Conservation (phyloP, 2,113 vertebrate genomes). For the Cinclus mexicanus region DNA sequence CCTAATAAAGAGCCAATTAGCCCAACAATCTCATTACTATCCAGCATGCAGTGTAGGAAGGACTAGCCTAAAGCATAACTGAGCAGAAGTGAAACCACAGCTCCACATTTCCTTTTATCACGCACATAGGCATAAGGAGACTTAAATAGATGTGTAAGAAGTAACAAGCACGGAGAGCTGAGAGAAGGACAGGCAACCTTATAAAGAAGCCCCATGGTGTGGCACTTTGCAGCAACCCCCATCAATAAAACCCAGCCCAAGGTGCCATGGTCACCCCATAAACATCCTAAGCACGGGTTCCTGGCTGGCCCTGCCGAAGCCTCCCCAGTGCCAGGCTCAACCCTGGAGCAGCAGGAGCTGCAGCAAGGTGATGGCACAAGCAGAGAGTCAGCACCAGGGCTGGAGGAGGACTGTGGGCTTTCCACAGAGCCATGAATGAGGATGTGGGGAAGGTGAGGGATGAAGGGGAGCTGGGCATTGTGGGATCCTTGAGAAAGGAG, state of each 20-base stretch:
- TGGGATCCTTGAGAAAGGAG: background rate
- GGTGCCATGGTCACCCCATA: fast-evolving
- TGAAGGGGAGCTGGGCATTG: background rate
- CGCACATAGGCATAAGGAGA: background rate
- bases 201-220: background rate
- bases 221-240: background rate
- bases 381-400: background rate
- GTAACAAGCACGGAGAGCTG: background rate
- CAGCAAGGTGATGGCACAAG: background rate
- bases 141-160: background rate
- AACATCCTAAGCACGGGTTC: fast-evolving
- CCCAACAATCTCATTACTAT: conserved; percentile 21
- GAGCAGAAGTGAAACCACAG: background rate
- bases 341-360: background rate
- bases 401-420: background rate
- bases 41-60: background rate
- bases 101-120: background rate
- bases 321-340: background rate
- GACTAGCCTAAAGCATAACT: background rate
- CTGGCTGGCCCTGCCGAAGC: fast-evolving
- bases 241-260: background rate
- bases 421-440: background rate
- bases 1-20: conserved; percentile 57
- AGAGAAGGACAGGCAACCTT: background rate
- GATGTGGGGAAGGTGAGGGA: background rate